phyloP scores from a whole-genome alignment of 2,888 invertebrate genomes.

The Tortricodes alternella region DNA sequence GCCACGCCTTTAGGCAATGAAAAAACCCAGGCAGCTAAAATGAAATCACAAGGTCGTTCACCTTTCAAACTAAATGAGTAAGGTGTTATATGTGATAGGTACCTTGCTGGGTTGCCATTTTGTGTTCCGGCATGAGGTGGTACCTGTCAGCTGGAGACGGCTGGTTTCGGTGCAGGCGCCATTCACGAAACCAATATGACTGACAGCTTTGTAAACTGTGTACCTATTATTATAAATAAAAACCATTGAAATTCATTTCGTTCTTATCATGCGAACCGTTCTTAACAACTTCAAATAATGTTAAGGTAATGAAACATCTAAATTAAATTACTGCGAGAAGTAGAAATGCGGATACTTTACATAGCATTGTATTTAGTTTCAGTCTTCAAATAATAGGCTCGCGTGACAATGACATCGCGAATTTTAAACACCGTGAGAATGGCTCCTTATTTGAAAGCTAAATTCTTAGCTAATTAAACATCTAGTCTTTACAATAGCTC shows the following conservation, averaged over 20 bases:
- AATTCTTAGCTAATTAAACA: slow-evolving; percentile 27
- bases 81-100: slow-evolving; percentile 8
- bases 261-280: neutral
- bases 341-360: neutral
- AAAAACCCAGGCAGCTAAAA: too few relatives aligned
- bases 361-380: slow-evolving; percentile 1
- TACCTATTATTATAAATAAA: slow-evolving; percentile 6
- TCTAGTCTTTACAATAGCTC: slow-evolving; percentile 15
- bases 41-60: slow-evolving; percentile 21
- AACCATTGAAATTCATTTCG: neutral
- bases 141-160: slow-evolving; percentile 17
- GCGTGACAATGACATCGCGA: slow-evolving; percentile 3
- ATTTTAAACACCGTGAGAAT: slow-evolving; percentile 22
- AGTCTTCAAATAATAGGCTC: slow-evolving; percentile 14
- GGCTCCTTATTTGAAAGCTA: slow-evolving; percentile 24
- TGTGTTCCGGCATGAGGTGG: slow-evolving; percentile 4
- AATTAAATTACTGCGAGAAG: neutral
- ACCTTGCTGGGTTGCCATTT: slow-evolving; percentile 8
- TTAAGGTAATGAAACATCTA: neutral
- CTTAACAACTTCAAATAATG: neutral
- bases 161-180: slow-evolving; percentile 17
- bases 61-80: slow-evolving; percentile 22
- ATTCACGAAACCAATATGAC: slow-evolving; percentile 21
- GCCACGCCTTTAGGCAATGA: too few relatives aligned
- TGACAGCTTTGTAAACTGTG: slow-evolving; percentile 27